Percentiles rank a stretch among this genome's conserved stretches.
Conservation (phyloP, 1,140 invertebrate genomes). For the Acromyrmex echinatior region DNA sequence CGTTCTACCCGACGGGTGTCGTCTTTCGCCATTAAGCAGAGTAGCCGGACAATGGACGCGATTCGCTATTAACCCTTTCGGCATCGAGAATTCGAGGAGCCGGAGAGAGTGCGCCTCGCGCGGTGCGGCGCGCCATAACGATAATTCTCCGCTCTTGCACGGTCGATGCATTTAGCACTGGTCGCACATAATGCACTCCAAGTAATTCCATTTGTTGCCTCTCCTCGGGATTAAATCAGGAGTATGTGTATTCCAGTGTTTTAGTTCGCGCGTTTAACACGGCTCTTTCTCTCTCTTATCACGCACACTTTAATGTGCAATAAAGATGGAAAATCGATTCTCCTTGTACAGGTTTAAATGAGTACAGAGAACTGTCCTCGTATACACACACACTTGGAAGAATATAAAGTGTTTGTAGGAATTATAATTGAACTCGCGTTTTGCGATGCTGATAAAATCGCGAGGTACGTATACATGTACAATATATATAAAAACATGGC, state of each 20-base stretch:
- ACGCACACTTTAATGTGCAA: neutral
- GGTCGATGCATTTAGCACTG: conserved; percentile 48
- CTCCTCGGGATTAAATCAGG: conserved; percentile 22
- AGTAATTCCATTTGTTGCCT: conserved; percentile 43
- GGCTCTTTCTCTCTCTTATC: too few species aligned
- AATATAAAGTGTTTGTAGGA: neutral
- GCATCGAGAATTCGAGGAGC: conserved; percentile 21
- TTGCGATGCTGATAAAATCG: conserved; percentile 4
- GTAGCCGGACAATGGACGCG: conserved; percentile 51
- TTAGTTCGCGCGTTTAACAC: neutral
- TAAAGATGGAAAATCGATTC: neutral
- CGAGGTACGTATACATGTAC: neutral
- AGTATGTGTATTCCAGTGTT: neutral
- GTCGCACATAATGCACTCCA: conserved; percentile 40
- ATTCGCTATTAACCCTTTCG: conserved; percentile 60
- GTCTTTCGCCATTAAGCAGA: conserved; percentile 61
- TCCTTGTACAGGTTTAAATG: neutral
- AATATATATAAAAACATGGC: neutral
- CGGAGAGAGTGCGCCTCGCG: conserved; percentile 1
- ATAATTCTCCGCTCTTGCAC: neutral
- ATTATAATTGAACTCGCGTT: conserved; percentile 10
- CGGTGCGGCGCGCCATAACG: conserved; percentile 20
- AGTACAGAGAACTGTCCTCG: neutral
- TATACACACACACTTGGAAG: neutral
- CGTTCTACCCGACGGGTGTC: conserved; percentile 36